Evolutionary conservation across 2,797 vertebrate genomes (phyloP), one percentile per base, ranked within the genome.

Genomic region (Spondyliosoma cantharus): DNA sequence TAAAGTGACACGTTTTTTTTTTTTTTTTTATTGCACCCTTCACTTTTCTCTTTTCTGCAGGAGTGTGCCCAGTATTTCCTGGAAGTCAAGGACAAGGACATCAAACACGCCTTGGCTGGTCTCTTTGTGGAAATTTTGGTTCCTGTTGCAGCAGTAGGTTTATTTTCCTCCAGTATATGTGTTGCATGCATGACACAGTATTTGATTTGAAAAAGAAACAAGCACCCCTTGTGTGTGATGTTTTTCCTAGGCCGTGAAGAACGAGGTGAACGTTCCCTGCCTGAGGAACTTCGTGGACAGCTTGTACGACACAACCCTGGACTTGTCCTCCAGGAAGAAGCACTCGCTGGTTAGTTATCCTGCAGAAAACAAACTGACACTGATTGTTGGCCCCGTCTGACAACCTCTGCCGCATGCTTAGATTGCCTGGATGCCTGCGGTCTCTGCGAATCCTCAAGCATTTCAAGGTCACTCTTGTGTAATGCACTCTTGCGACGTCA

Each of bases 61-160:
- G 98, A 99, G 90, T 99, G 98, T 82, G 97, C 98, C 59, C 97
- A 98, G 87, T 99, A 98, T 93, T 99, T 99, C 93, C 94, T 98
- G 71, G 98, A 99, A 93, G 97, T 99, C 74, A 99, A 99, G 93
- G 98, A 99, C 95, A 99, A 99, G 94, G 98, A 99, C 88, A 96
- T 99, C 82, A 99, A 98, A 78, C 97, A 99, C 53, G 97, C 97
- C 69, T 90, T 99, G 89, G 98, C 98, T 7, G 98, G 98, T 61
- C 95, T 99, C 56, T 99, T 99, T 91, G 98, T 99, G 68, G 98
- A 99, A 93, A 97, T 99, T 92, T 94, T 99, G 80, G 97, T 99
- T 82, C 98, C 98, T 0, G 98, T 99, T 66, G 98, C 98, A 71
- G 98, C 98, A 72, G 98, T 99, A 91, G 96, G 97, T 97, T 53